Evolutionary conservation across 1,140 invertebrate species (phyloP), one percentile per base, ranked within the genome.

Genomic region (Aphelinus atriplicis): DNA sequence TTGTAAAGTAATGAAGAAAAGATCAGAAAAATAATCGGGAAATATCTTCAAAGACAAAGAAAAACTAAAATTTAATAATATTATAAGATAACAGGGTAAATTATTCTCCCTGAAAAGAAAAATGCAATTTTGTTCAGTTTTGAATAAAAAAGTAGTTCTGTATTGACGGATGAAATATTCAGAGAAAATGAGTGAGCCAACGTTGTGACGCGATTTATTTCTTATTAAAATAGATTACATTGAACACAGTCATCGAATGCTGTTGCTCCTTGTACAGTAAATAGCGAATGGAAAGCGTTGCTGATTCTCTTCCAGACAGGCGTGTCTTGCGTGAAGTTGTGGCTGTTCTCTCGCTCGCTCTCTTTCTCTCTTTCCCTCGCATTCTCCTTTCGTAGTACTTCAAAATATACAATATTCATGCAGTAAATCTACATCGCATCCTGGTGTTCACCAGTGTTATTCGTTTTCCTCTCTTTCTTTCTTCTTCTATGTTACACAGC

Each of bases 141-240:
- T 26, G 26, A 26, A 26, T 26, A 26, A 26, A 26, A 26, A 26
- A 26, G 26, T 26, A 26, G 26, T 26, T 26, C 26, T 26, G 26
- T 26, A 26, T 26, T 26, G 26, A 26, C 26, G 26, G 26, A 26
- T 26, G 26, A 26, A 26, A 26, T 26, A 26, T 26, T 26, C 26
- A 26, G 26, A 26, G 26, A 26, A 26, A 26, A 26, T 26, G 26
- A 26, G 26, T 73, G 60, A 63, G 62, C 69, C 56, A 75, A 75
- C 74, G 46, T 65, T 42, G 42, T 66, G 62, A 66, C 68, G 68
- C 75, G 75, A 46, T 76, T 76, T 76, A 72, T 76, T 76, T 76
- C 63, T 76, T 76, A 72, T 71, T 71, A 76, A 76, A 76, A 76
- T 71, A 76, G 58, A 76, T 76, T 76, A 76, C 75, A 76, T 76